Evolutionary conservation across 2,113 vertebrate species (phyloP).

Genomic region (Pseudois nayaur): DNA sequence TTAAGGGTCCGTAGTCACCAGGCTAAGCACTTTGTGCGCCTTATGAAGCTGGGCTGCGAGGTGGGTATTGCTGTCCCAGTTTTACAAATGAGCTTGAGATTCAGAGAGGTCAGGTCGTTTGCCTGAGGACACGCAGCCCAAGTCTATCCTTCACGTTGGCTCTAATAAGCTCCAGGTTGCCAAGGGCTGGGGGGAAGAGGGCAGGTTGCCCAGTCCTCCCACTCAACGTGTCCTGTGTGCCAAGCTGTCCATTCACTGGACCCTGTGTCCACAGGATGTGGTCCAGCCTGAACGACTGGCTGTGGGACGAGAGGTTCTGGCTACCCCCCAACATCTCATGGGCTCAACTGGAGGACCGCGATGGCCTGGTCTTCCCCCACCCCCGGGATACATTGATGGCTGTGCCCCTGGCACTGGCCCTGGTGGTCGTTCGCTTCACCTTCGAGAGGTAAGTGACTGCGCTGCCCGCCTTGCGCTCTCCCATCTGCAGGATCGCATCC

Average conservation of each 20-base stretch:
- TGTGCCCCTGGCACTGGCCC: conserved; percentile 84
- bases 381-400: conserved; percentile 79
- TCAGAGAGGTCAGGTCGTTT: background rate
- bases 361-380: conserved; percentile 74
- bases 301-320: conserved; percentile 90
- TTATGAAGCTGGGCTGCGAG: background rate
- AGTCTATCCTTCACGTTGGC: background rate
- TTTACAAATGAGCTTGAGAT: background rate
- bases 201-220: background rate
- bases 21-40: background rate
- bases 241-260: background rate
- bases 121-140: background rate
- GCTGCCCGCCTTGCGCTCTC: no score
- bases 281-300: conserved; percentile 83
- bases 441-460: conserved; percentile 87
- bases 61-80: background rate
- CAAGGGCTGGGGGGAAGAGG: rapidly evolving
- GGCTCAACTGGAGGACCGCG: conserved; percentile 83
- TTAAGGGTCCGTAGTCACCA: no score
- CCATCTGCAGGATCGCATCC: background rate
- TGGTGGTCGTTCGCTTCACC: conserved; percentile 82
- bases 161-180: background rate
- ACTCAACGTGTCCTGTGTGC: rapidly evolving
- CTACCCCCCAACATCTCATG: conserved; percentile 88
- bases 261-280: conserved; percentile 82